phyloP scores from a whole-genome alignment of 2,797 vertebrate species.

The Salmo trutta region DNA sequence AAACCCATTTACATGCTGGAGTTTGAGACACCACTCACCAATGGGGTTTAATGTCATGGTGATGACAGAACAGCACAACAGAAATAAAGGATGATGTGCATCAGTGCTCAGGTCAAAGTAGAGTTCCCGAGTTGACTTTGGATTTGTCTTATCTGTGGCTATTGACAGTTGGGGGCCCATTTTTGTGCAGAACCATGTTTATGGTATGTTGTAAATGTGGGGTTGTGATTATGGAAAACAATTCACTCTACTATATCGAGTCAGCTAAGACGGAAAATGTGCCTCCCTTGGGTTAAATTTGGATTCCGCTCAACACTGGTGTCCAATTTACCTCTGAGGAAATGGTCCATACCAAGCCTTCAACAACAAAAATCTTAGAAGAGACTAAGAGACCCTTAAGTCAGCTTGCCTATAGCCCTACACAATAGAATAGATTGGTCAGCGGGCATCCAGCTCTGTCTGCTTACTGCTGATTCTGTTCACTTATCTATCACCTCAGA shows the following conservation, averaged over 20 bases:
- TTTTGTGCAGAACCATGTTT: too few species aligned
- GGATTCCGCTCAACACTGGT: constrained; percentile 21
- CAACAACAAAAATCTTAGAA: constrained; percentile 29
- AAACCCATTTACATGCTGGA: constrained; percentile 15
- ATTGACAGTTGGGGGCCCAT: too few species aligned
- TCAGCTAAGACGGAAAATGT: too few species aligned
- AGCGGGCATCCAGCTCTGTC: constrained; percentile 16
- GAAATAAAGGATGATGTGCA: not conserved
- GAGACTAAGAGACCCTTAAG: too few species aligned
- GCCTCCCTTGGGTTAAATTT: constrained; percentile 28
- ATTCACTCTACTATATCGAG: too few species aligned
- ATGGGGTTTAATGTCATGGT: not conserved
- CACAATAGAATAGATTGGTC: constrained; percentile 25
- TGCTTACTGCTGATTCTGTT: constrained; percentile 39
- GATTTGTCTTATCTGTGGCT: too few species aligned
- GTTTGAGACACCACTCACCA: not conserved
- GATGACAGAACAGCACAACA: not conserved
- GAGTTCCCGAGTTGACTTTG: not conserved
- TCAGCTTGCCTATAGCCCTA: constrained; percentile 14
- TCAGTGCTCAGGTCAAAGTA: not conserved
- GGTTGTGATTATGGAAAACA: too few species aligned
- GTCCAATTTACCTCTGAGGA: constrained; percentile 39
- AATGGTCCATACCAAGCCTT: constrained; percentile 44
- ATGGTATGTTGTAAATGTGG: too few species aligned
- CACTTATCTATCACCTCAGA: constrained; percentile 33